Evolutionary conservation across 2,888 invertebrate genomes (phyloP), one percentile per base, ranked within the genome.

Genomic region (Galerucella nymphaeae): DNA sequence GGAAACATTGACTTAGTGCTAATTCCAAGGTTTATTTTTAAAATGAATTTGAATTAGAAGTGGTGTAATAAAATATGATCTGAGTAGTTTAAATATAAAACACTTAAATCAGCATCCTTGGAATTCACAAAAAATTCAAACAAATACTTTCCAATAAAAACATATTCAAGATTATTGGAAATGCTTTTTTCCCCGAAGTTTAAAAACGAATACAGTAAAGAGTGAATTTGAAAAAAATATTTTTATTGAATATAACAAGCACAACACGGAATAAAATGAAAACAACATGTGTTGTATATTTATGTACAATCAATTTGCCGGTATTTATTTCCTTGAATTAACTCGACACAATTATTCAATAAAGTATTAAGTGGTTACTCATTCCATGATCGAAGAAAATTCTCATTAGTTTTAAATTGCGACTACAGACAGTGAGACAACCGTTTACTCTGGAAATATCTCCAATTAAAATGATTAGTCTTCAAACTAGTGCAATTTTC

Each of bases 231-330:
- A 45, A 48, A 48, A 48, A 48, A 48, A 2, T 3, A n/a, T n/a
- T 5, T 23, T 20, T 20, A 59, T 59, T 38, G 16, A 38, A 9
- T 30, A n/a, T 38, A 59, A 59, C n/a, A 13, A 23, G n/a, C 59
- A 59, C 14, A 59, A 38, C 23, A 59, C 59, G 59, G 16, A 59
- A 38, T 30, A 10, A 59, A 59, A 30, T 38, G 59, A 38, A n/a
- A 59, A n/a, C 57, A 20, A 57, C n/a, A 30, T 59, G 30, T 59
- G 59, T 30, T 38, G 59, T 59, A 59, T 59, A 38, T 59, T 59
- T 30, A 59, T 59, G n/a, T 59, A 30, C 14, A 38, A 59, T 30
- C 59, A 59, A 38, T 59, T 59, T 38, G 59, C 59, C 16, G 59
- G 59, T 59, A 59, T 59, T 59, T 59, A 59, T 30, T 55, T 59